A percentile compares a stretch with the other conserved stretches of the same genome.
Evolutionary conservation across 2,797 vertebrate genomes (phyloP).

Genomic region (Poeciliopsis gracilis): DNA sequence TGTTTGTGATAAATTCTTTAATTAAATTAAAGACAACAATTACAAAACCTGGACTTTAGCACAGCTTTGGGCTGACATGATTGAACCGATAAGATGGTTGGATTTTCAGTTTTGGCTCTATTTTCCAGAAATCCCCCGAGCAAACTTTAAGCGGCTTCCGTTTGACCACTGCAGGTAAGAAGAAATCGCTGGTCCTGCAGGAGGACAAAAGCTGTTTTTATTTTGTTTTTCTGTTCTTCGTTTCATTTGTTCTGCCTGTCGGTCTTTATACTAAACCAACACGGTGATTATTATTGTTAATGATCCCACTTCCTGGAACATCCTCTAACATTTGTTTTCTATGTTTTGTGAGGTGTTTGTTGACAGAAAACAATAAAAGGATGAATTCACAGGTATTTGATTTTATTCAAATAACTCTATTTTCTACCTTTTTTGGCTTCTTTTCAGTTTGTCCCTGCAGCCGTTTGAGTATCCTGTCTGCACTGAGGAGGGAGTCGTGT

Average conservation of each 20-base stretch:
- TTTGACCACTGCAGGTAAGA: conserved; percentile 98
- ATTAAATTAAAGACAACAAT: background rate
- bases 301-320: background rate
- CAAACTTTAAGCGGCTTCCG: conserved; percentile 91
- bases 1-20: background rate
- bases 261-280: background rate
- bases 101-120: conserved; percentile 7
- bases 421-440: background rate
- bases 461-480: conserved; percentile 96
- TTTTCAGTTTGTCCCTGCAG: conserved; percentile 91
- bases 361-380: background rate
- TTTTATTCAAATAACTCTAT: background rate
- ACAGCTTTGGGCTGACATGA: background rate
- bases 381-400: background rate
- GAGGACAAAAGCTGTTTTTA: background rate
- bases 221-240: background rate
- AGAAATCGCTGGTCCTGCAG: background rate
- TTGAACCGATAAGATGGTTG: background rate
- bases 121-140: conserved; percentile 85
- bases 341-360: background rate
- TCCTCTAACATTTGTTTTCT: background rate
- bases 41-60: background rate
- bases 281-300: background rate
- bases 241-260: background rate
- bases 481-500: conserved; percentile 90